Evolutionary conservation across 2,113 vertebrate species (phyloP), one percentile per base, ranked within the genome.

Genomic region (Mugil cephalus): DNA sequence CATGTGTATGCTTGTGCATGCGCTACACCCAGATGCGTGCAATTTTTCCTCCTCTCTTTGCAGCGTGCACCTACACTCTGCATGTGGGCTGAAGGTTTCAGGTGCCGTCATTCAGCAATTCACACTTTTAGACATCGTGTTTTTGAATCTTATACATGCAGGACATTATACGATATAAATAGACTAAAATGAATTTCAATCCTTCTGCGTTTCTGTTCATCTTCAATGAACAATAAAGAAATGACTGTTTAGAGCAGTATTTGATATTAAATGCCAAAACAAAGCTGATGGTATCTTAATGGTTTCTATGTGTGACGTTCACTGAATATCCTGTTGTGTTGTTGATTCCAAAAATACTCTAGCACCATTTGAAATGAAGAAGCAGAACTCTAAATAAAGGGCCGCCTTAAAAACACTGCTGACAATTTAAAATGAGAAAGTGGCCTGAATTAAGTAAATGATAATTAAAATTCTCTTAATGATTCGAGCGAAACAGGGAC

Each of bases 51-150:
- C 30, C 53, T 46, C 67, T 63, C 58, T 50, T 64, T 89, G 83
- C 89, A 89, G 40, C 1, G 1, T 80, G 79, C 85, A 86, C 68
- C 79, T 55, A 74, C 83, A 62, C 58, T 51, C 39, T 70, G 39
- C 21, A 68, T 73, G 69, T 83, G 74, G 87, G 81, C 75, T 84
- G 45, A 15, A 14, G 12, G 46, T 87, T 86, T 81, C 81, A 52
- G 24, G 39, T 11, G 15, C 9, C 19, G 48, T 39, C 12, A 30
- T 9, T 43, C 45, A 15, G 8, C 38, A 14, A 13, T 12, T 54
- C 38, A 18, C 8, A 15, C 5, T 69, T 48, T 48, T 73, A 30
- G 51, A 36, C 58, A 17, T 52, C 43, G 66, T n/a, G n/a, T n/a
- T n/a, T n/a, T n/a, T n/a, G n/a, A n/a, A n/a, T n/a, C n/a, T n/a